Evolutionary conservation across 2,797 vertebrate species (phyloP).

Genomic region (Paguma larvata): DNA sequence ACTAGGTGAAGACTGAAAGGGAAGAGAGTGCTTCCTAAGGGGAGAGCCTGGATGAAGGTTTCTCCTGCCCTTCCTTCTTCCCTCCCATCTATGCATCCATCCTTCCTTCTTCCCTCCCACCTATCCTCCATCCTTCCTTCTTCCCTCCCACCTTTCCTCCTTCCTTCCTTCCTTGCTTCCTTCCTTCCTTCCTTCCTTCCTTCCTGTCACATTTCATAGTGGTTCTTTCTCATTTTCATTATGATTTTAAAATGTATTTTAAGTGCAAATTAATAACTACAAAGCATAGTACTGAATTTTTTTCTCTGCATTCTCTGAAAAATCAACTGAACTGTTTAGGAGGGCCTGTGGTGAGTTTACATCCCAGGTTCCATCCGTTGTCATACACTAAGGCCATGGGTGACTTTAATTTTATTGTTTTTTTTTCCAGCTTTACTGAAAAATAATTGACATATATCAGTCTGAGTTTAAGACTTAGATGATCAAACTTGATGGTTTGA

Average conservation of each 20-base stretch:
- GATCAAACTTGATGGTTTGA: not conserved
- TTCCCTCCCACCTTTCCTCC: not conserved
- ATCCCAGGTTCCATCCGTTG: not conserved
- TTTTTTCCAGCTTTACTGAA: not conserved
- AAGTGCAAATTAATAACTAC: not conserved
- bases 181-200: not conserved
- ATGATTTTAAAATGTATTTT: slow-evolving; percentile 49
- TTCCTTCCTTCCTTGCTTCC: not conserved
- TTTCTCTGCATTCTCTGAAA: not conserved
- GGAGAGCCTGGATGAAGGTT: not conserved
- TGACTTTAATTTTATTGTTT: not conserved
- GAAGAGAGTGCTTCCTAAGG: not conserved
- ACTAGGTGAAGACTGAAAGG: not conserved
- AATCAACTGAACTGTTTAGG: not conserved
- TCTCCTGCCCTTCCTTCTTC: too few relatives aligned
- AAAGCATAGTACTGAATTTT: slow-evolving; percentile 13
- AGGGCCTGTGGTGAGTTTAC: not conserved
- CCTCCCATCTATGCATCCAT: too few relatives aligned
- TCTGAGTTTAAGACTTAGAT: not conserved
- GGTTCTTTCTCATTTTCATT: slow-evolving; percentile 33
- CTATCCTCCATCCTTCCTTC: too few relatives aligned
- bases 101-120: not conserved
- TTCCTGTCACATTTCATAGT: not conserved
- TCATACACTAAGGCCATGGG: not conserved
- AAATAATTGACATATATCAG: not conserved